A percentile compares a stretch with the other conserved stretches of the same genome.
Evolutionary conservation across 2,797 vertebrate genomes (phyloP).

Genomic region (Triplophysa yarkandensis): DNA sequence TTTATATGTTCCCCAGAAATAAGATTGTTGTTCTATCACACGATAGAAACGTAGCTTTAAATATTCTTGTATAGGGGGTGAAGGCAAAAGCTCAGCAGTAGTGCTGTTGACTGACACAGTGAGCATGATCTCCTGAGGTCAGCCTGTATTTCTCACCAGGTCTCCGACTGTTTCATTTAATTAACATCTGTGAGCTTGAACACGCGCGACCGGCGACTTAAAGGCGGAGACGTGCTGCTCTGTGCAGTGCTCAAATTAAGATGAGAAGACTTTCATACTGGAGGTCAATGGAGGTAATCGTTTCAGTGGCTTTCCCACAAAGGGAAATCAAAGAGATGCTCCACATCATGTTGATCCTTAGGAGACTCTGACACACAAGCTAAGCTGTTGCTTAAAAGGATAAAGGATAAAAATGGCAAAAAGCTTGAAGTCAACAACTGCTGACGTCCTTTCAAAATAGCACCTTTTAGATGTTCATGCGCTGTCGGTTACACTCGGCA

Average conservation of each 20-base stretch:
- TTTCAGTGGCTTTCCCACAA: constrained; percentile 28
- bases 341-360: constrained; percentile 2
- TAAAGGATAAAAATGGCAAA: constrained; percentile 8
- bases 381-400: constrained; percentile 5
- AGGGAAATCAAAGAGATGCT: constrained; percentile 33
- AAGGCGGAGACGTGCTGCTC: constrained; percentile 23
- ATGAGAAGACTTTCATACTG: constrained; percentile 26
- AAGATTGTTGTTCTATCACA: too few relatives aligned
- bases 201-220: constrained; percentile 7
- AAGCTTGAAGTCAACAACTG: constrained; percentile 1
- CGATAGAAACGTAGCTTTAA: too few relatives aligned
- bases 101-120: constrained; percentile 26
- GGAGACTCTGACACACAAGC: constrained; percentile 8
- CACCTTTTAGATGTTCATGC: constrained; percentile 1
- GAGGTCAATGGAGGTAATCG: constrained; percentile 35
- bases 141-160: constrained; percentile 3
- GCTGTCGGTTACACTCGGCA: constrained; percentile 10
- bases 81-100: background rate
- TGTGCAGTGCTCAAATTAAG: constrained; percentile 38
- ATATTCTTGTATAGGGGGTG: too few relatives aligned
- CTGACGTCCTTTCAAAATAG: background rate
- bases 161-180: constrained; percentile 43
- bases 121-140: constrained; percentile 38
- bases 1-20: too few relatives aligned
- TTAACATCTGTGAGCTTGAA: constrained; percentile 43